Conservation (phyloP, 2,888 invertebrate genomes). For the Drosophila paranaensis region DNA sequence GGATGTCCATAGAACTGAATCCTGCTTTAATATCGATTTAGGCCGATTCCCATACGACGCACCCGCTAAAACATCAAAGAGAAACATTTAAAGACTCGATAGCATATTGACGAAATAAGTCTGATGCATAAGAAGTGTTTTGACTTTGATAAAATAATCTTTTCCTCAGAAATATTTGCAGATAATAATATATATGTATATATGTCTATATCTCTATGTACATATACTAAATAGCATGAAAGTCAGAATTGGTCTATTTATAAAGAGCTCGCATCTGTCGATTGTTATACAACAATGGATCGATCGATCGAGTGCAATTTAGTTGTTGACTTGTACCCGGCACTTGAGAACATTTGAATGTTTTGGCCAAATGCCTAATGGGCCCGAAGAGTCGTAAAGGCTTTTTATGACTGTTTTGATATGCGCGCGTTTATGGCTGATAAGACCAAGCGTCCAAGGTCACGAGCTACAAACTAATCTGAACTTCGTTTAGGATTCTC, state of each 20-base stretch:
- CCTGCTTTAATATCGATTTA: background rate
- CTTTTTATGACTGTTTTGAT: slow-evolving; percentile 4
- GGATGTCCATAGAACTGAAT: background rate
- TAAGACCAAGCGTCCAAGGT: slow-evolving; percentile 20
- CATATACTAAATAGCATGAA: background rate
- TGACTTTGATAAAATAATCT: slow-evolving; percentile 1
- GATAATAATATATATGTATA: background rate
- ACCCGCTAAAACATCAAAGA: background rate
- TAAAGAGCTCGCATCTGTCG: background rate
- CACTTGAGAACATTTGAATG: background rate
- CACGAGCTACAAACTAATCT: background rate
- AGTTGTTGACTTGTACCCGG: background rate
- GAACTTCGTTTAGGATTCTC: slow-evolving; percentile 5
- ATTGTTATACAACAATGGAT: background rate
- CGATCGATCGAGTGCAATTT: background rate
- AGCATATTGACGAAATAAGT: background rate
- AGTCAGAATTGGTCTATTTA: background rate
- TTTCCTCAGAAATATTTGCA: background rate
- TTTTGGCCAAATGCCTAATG: background rate
- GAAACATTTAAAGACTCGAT: background rate
- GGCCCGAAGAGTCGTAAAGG: background rate
- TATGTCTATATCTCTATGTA: background rate
- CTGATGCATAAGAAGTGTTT: background rate
- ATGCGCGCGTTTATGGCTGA: background rate
- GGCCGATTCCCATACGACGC: no score